Conservation (phyloP, 1,140 invertebrate species). For the Caenorhabditis tropicalis region DNA sequence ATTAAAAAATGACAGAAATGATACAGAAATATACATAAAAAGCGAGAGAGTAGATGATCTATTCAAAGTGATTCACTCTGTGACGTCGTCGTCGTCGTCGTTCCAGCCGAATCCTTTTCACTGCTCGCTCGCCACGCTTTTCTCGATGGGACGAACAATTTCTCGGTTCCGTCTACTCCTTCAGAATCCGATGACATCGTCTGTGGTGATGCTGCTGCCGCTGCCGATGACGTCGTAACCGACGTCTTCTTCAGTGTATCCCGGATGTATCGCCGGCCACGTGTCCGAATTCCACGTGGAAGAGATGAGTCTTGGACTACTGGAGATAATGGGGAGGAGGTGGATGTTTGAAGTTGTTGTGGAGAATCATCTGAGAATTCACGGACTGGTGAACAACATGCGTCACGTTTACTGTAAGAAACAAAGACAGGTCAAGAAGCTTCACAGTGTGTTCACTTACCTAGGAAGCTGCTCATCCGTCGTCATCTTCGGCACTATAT, state of each 20-base stretch:
- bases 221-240: background rate
- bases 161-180: slow-evolving; percentile 47
- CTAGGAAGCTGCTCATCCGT: background rate
- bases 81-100: background rate
- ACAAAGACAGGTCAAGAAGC: background rate
- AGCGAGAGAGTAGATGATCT: no score
- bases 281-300: background rate
- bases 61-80: no score
- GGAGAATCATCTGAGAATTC: background rate
- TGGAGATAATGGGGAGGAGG: background rate
- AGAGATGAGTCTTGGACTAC: background rate
- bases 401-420: slow-evolving; percentile 58
- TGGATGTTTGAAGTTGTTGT: background rate
- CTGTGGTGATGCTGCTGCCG: no score
- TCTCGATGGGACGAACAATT: slow-evolving; percentile 42
- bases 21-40: slow-evolving; percentile 13
- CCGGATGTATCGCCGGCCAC: background rate
- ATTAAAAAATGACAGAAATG: background rate
- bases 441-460: no score
- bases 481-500: background rate
- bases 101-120: slow-evolving; percentile 29
- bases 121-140: slow-evolving; percentile 21
- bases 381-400: slow-evolving; percentile 60
- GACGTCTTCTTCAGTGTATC: slow-evolving; percentile 26
- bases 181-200: slow-evolving; percentile 51